Base-by-base conservation (phyloP, 2,888 invertebrate species). In the Lasioglossum villosulum region DNA sequence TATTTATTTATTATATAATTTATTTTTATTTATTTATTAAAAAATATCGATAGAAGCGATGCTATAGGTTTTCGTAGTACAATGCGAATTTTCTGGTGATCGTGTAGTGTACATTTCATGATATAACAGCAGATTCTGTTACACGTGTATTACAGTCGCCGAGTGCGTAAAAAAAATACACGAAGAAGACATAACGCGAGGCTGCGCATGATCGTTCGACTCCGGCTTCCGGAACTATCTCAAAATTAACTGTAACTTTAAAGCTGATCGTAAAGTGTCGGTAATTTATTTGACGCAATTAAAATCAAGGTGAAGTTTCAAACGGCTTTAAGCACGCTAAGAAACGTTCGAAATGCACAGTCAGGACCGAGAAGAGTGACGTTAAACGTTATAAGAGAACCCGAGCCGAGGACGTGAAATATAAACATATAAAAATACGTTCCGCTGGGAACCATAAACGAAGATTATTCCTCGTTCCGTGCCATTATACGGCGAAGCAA, bases 191-290 rank as follows among this genome's bases (percentile, higher is more conserved):
- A 63, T 34, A 75, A 27, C 42, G 52, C 19, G 23, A 10, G 23
- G 63, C 45, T 34, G 16, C 59, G 39, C 45, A 70, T 71, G 39
- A 63, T 72, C 27, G n/a, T 73, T 39, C 30, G 37, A 52, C 71
- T 4, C 4, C 5, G 42, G 30, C n/a, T 73, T 83, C 63, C 79
- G 76, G 74, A 80, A 75, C 75, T 78, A 71, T 80, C 59, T 39
- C 63, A 45, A 68, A 71, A 80, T 86, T 86, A 86, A 84, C 84
- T 75, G 86, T 86, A 84, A 78, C 75, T 75, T 75, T 37, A 59
- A 75, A 37, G 48, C 80, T 34, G 66, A 74, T 78, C 86, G 37
- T 86, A 86, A 86, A 86, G 23, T 19, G 30, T 14, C 56, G 68
- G 66, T 27, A 75, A 84, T 84, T 86, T 84, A 86, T 84, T 72